These are phyloP conservation scores for Coracias cyanogaster DNA, from an alignment of 2,797 vertebrate species.

Conservation along the genomic window DNA sequence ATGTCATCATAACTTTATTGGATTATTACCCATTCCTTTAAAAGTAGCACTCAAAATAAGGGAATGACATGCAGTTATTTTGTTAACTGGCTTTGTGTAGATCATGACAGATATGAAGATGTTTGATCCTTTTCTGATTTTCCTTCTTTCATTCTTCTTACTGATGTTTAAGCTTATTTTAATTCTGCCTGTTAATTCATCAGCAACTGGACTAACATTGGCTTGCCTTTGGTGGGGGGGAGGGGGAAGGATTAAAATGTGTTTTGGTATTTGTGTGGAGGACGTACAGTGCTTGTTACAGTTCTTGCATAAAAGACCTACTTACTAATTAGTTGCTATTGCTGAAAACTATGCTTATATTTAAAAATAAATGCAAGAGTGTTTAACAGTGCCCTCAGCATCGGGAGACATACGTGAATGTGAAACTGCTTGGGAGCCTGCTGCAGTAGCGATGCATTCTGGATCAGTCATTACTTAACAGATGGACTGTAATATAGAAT, in stretches of 20 bases:
- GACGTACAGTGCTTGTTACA: background rate
- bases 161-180: constrained; percentile 24
- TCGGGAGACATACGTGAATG: constrained; percentile 79
- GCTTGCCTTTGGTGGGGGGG: background rate
- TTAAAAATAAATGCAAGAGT: background rate
- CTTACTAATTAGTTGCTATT: background rate
- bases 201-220: constrained; percentile 20
- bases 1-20: constrained; percentile 60
- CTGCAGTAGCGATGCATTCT: constrained; percentile 87
- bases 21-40: constrained; percentile 32
- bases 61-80: background rate
- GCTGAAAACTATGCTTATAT: background rate
- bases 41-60: background rate
- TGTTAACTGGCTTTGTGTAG: background rate
- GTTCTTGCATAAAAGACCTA: background rate
- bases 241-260: background rate
- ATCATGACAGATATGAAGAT: background rate
- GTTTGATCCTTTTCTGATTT: background rate
- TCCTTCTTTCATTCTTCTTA: constrained; percentile 9
- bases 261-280: background rate
- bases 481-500: constrained; percentile 73
- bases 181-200: constrained; percentile 21
- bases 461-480: constrained; percentile 84
- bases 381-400: constrained; percentile 58
- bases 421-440: constrained; percentile 85